A percentile compares a stretch with the other conserved stretches of the same genome.
Conservation (phyloP, 2,797 vertebrate species). For the Merluccius polli region DNA sequence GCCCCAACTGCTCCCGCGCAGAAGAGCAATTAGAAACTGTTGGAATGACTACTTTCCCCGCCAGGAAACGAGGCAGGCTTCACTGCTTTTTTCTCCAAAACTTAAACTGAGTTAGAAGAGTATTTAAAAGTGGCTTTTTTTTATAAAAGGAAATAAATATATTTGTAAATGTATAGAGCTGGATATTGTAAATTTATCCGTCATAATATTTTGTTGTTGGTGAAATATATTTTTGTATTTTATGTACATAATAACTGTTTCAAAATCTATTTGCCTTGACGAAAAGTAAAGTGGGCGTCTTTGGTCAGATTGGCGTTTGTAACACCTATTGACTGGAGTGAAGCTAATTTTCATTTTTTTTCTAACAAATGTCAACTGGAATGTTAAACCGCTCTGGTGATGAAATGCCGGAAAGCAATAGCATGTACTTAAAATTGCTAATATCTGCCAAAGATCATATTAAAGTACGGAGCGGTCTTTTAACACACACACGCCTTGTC, state of each 20-base stretch:
- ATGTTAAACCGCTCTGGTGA: slow-evolving; percentile 42
- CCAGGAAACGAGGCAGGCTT: slow-evolving; percentile 12
- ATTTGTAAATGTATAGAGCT: slow-evolving; percentile 93
- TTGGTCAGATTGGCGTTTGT: slow-evolving; percentile 43
- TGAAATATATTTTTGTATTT: slow-evolving; percentile 98
- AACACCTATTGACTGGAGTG: slow-evolving; percentile 35
- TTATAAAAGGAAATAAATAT: slow-evolving; percentile 70
- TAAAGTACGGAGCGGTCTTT: slow-evolving; percentile 57
- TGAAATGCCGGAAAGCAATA: slow-evolving; percentile 49
- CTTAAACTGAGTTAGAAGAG: slow-evolving; percentile 67
- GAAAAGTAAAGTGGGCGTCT: slow-evolving; percentile 50
- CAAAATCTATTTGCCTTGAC: slow-evolving; percentile 54
- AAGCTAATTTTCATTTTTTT: slow-evolving; percentile 33
- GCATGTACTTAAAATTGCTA: slow-evolving; percentile 64
- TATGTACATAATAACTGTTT: slow-evolving; percentile 72
- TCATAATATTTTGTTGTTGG: slow-evolving; percentile 56
- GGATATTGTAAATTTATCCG: slow-evolving; percentile 72
- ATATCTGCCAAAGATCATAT: slow-evolving; percentile 49
- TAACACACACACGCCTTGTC: slow-evolving; percentile 16
- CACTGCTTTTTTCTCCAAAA: slow-evolving; percentile 58
- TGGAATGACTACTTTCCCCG: slow-evolving; percentile 9
- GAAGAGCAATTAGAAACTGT: slow-evolving; percentile 30
- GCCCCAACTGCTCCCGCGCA: background rate
- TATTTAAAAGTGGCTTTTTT: slow-evolving; percentile 82
- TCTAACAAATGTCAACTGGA: slow-evolving; percentile 57